Conservation (phyloP, 2,797 vertebrate genomes). For the Malurus leucopterus region DNA sequence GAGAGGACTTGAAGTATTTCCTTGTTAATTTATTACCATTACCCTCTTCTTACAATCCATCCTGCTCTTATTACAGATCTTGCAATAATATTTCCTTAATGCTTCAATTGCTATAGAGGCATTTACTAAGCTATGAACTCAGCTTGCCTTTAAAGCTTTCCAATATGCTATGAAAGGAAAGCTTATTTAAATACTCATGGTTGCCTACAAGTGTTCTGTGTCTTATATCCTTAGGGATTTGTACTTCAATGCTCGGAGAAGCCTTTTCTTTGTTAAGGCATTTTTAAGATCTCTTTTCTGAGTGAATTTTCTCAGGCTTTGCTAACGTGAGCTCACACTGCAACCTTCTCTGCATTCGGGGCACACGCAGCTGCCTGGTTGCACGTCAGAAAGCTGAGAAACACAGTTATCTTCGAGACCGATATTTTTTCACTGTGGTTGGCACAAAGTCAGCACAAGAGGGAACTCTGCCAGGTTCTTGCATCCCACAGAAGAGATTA, state of each 20-base stretch:
- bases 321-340: background rate
- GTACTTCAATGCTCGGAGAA: background rate
- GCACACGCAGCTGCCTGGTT: background rate
- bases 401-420: background rate
- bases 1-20: background rate
- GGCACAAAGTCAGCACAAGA: background rate
- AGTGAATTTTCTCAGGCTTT: background rate
- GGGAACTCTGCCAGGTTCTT: background rate
- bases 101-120: background rate
- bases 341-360: fast-evolving
- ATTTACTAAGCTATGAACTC: background rate
- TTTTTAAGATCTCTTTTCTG: background rate
- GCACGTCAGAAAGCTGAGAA: background rate
- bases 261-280: background rate
- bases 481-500: background rate
- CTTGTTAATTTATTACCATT: background rate
- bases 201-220: background rate
- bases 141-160: background rate
- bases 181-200: background rate
- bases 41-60: background rate
- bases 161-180: background rate
- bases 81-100: background rate
- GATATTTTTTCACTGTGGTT: background rate
- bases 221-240: background rate
- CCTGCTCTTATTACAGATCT: background rate